These are phyloP conservation scores for Mellilla xanthometata DNA, from an alignment of 2,888 invertebrate genomes.

Conservation along the genomic window DNA sequence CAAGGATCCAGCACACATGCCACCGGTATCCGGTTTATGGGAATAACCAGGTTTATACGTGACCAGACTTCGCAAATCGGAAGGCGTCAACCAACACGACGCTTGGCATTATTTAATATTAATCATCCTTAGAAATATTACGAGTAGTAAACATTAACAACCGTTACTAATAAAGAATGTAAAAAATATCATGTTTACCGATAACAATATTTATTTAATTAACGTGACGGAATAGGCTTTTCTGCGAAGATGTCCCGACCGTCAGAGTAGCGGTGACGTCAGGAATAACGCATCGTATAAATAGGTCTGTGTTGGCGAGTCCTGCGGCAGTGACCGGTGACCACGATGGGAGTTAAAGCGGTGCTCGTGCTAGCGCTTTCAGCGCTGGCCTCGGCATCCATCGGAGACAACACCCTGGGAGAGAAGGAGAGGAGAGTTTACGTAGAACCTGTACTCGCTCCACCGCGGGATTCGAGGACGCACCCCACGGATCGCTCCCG, in stretches of 20 bases:
- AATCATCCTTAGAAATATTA: background rate
- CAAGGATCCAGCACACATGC: conserved; percentile 4
- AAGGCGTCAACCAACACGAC: conserved; percentile 48
- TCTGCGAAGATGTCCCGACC: conserved; percentile 49
- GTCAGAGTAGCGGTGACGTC: conserved; percentile 48
- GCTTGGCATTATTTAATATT: conserved; percentile 32
- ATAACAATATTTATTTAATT: conserved; percentile 14
- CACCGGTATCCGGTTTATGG: conserved; percentile 62
- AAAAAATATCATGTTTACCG: background rate
- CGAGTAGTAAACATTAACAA: too few relatives aligned
- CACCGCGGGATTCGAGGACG: conserved; percentile 61
- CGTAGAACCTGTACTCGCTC: conserved; percentile 70
- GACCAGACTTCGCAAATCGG: conserved; percentile 54
- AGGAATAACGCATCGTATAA: conserved; percentile 68
- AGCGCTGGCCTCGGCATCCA: conserved; percentile 49
- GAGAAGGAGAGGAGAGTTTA: conserved; percentile 60
- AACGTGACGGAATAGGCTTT: conserved; percentile 55
- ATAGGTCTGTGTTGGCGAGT: conserved; percentile 63
- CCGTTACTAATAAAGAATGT: background rate
- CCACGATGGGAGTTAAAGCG: conserved; percentile 60
- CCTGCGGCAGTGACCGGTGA: conserved; percentile 61
- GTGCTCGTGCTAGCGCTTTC: conserved; percentile 57
- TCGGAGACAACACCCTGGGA: conserved; percentile 62
- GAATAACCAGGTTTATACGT: conserved; percentile 64
- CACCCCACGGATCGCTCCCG: conserved; percentile 62